A percentile compares a stretch with the other conserved stretches of the same genome.
These are phyloP conservation scores for Paramisgurnus dabryanus DNA, from an alignment of 2,113 vertebrate species.

Conservation along the genomic window DNA sequence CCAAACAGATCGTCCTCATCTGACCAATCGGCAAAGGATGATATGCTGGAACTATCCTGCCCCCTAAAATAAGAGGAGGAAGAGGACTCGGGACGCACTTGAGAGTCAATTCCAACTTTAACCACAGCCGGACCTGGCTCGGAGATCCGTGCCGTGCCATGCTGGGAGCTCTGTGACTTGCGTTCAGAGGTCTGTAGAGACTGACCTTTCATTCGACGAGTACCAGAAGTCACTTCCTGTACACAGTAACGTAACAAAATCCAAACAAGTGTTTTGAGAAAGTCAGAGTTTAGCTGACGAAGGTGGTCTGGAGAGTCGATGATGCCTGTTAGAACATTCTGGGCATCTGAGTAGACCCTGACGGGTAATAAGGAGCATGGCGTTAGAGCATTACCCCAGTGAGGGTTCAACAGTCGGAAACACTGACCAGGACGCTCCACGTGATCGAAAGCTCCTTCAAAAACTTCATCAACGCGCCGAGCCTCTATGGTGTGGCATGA, in stretches of 20 bases:
- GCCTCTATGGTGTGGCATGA: conserved; percentile 97
- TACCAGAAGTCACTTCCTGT: conserved; percentile 62
- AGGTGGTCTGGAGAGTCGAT: conserved; percentile 93
- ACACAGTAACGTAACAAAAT: conserved; percentile 84
- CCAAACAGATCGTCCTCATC: conserved; percentile 89
- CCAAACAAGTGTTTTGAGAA: conserved; percentile 91
- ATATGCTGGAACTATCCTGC: conserved; percentile 79
- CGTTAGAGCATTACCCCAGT: conserved; percentile 90
- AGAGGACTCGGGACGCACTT: conserved; percentile 44
- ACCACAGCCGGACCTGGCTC: conserved; percentile 36
- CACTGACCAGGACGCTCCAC: conserved; percentile 72
- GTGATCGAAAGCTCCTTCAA: conserved; percentile 86
- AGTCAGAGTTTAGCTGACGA: conserved; percentile 89
- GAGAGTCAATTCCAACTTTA: conserved; percentile 36
- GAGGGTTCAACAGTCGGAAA: conserved; percentile 82
- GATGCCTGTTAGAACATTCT: conserved; percentile 90
- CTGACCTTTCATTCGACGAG: conserved; percentile 62
- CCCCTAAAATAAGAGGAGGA: conserved; percentile 59
- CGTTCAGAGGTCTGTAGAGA: conserved; percentile 61
- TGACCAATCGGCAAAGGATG: conserved; percentile 87
- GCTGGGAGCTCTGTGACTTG: conserved; percentile 70
- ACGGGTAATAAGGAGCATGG: conserved; percentile 86
- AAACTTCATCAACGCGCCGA: conserved; percentile 91
- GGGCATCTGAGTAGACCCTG: conserved; percentile 89
- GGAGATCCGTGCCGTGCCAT: conserved; percentile 37